Percentiles rank a stretch among this genome's conserved stretches.
phyloP scores from a whole-genome alignment of 2,888 invertebrate species.

The Dichetophora obliterata region DNA sequence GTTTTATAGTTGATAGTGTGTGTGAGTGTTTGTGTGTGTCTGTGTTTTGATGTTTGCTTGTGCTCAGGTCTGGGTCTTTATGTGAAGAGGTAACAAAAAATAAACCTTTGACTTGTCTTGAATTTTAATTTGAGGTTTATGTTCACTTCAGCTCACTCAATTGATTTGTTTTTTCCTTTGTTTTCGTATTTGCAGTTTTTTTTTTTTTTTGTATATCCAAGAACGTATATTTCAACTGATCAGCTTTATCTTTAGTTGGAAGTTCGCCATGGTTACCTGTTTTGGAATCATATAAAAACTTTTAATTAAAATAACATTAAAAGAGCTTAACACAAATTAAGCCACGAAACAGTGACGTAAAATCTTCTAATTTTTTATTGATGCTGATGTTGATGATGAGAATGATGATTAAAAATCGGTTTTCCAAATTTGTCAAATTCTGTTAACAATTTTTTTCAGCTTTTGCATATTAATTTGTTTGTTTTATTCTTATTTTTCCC shows the following conservation, averaged over 20 bases:
- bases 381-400: too few species aligned
- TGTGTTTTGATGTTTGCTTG: constrained; percentile 9
- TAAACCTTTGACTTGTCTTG: constrained; percentile 59
- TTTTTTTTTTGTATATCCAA: neutral
- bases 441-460: too few species aligned
- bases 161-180: constrained; percentile 8
- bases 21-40: constrained; percentile 8
- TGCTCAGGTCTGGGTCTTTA: constrained; percentile 1
- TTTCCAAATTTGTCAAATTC: too few species aligned
- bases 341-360: too few species aligned
- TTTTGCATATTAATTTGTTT: too few species aligned
- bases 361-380: too few species aligned
- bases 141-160: constrained; percentile 39
- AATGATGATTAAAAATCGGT: too few species aligned
- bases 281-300: neutral
- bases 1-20: neutral
- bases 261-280: neutral
- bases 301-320: too few species aligned
- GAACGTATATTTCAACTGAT: neutral
- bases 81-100: constrained; percentile 14
- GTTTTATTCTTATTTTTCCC: too few species aligned
- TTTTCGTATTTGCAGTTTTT: too few species aligned
- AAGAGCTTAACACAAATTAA: too few species aligned
- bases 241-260: neutral
- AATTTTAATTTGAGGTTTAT: constrained; percentile 60